Evolutionary conservation across 2,113 vertebrate genomes (phyloP).

Genomic region (Ascaphus truei): DNA sequence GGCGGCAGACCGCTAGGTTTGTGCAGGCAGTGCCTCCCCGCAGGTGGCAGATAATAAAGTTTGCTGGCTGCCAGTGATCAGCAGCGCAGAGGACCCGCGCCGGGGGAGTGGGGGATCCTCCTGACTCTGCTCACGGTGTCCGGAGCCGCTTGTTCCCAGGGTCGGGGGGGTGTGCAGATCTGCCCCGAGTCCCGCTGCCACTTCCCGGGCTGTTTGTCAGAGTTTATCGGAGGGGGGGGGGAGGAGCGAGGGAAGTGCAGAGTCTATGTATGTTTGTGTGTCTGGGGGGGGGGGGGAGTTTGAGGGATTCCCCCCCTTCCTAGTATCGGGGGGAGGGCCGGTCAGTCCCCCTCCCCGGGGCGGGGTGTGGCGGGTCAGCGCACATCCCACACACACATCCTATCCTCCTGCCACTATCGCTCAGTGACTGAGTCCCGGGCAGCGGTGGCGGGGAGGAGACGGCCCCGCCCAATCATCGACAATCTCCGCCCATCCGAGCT

Average conservation of each 20-base stretch:
- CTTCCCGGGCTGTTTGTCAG: constrained; percentile 3
- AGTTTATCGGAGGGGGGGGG: constrained; percentile 12
- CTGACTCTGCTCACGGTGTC: not conserved
- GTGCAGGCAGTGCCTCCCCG: not conserved
- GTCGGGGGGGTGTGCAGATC: too few relatives aligned
- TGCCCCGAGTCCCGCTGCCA: not conserved
- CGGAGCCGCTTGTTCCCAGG: not conserved
- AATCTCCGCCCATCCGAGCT: not conserved
- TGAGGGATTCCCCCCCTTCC: not conserved
- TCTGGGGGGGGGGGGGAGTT: too few relatives aligned
- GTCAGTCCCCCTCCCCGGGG: not conserved
- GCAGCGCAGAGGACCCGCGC: too few relatives aligned
- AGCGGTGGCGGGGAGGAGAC: not conserved
- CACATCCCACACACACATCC: not conserved
- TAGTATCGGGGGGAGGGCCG: not conserved
- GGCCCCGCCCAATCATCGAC: not conserved
- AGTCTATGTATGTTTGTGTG: too few relatives aligned
- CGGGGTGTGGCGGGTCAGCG: constrained; percentile 10
- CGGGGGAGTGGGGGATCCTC: too few relatives aligned
- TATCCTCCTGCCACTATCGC: not conserved
- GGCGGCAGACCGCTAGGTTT: too few relatives aligned
- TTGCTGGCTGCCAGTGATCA: not conserved
- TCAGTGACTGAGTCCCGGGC: not conserved
- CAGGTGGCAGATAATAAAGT: not conserved
- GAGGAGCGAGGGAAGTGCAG: constrained; percentile 9